Evolutionary conservation across 2,113 vertebrate genomes (phyloP), one percentile per base, ranked within the genome.

Genomic region (Helogale parvula): DNA sequence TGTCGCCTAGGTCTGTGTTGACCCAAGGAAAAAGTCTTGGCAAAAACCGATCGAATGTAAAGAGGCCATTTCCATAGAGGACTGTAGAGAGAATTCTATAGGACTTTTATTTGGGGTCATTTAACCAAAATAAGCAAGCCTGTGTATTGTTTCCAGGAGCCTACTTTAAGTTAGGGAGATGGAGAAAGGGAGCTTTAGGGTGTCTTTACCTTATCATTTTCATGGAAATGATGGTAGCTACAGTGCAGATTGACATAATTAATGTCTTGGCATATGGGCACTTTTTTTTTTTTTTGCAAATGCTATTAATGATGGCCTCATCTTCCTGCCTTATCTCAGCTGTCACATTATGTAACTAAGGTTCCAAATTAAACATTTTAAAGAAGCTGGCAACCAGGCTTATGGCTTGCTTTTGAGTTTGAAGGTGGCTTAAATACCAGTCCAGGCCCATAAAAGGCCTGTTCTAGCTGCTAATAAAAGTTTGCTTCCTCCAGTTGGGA

Each of bases 381-480:
- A 92, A 95, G 91, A 96, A 96, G 54, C 88, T 92, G 94, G 77
- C 92, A 96, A 3, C 86, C 82, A 90, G 85, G 47, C 72, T 52
- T 41, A 27, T 81, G 95, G 81, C 80, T 96, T 91, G 94, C 57
- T 96, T 97, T 97, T 98, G 81, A 82, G 80, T 86, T 94, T 93
- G 87, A 82, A 97, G 86, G 69, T 96, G 94, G 81, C 93, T 97
- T 98, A 94, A 96, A 89, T 94, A 80, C 60, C 79, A 87, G 45
- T 86, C 83, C 96, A 93, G 94, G 38, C 96, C 91, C 91, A 84
- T 97, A 96, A 96, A 96, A 97, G 97, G 77, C 88, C 93, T 60
- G 77, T 96, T 94, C 97, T 2, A 96, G 90, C 90, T 89, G 84
- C 95, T 66, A 90, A 96, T 97, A 96, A 97, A 97, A 95, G 92